Evolutionary conservation across 2,888 invertebrate genomes (phyloP).

Genomic region (Pseudococcus jackbeardsleyi): DNA sequence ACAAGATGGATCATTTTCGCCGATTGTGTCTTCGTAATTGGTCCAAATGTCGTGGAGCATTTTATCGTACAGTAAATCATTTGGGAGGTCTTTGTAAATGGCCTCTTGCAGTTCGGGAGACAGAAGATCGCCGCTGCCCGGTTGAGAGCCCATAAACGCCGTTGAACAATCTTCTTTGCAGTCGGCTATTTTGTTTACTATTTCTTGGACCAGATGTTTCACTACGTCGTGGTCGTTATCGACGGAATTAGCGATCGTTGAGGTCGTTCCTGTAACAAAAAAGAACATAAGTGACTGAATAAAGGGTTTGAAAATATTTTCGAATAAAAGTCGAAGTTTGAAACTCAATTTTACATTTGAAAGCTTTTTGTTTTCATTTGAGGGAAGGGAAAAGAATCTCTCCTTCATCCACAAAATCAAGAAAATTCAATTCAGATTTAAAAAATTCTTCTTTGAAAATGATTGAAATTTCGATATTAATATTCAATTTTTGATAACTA

Average conservation of each 20-base stretch:
- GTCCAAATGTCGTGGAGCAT: constrained; percentile 84
- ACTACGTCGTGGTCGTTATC: neutral
- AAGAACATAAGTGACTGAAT: neutral
- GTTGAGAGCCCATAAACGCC: neutral
- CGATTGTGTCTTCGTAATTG: constrained; percentile 40
- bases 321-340: too few species aligned
- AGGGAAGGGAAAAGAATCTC: too few species aligned
- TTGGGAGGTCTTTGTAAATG: constrained; percentile 87
- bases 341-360: too few species aligned
- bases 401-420: too few species aligned
- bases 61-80: constrained; percentile 85
- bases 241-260: neutral
- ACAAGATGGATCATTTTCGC: neutral
- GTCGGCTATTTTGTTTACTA: constrained; percentile 31
- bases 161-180: constrained; percentile 4
- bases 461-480: too few species aligned
- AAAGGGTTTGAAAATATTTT: too few species aligned
- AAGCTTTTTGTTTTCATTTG: too few species aligned
- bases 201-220: constrained; percentile 24
- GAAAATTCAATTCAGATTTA: too few species aligned
- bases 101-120: constrained; percentile 87
- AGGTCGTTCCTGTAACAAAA: neutral
- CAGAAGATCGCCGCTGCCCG: neutral
- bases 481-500: too few species aligned
- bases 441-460: too few species aligned